Percentiles rank a stretch among this genome's conserved stretches.
Evolutionary conservation across 1,140 invertebrate species (phyloP).

Genomic region (Tetragonula clypearis): DNA sequence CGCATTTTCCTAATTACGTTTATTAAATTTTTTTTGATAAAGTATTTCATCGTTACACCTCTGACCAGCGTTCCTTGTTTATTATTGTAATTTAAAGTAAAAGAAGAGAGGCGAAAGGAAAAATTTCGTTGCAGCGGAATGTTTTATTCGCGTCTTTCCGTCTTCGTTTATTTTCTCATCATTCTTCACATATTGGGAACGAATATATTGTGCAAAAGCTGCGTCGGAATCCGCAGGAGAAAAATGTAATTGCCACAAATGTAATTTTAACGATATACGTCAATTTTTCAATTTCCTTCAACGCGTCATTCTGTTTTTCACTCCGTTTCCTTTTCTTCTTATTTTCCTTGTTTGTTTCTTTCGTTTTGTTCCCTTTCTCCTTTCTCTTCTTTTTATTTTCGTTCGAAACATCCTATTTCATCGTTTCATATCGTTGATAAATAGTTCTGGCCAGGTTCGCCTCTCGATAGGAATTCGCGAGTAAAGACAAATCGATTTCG

Average conservation of each 20-base stretch:
- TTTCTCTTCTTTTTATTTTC: neutral
- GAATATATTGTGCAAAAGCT: neutral
- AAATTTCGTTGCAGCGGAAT: neutral
- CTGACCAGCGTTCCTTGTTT: no score
- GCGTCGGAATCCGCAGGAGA: neutral
- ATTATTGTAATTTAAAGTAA: no score
- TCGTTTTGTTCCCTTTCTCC: neutral
- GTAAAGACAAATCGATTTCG: slow-evolving; percentile 66
- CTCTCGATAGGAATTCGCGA: slow-evolving; percentile 53
- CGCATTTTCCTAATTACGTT: no score
- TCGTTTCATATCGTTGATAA: slow-evolving; percentile 61
- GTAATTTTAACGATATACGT: slow-evolving; percentile 37
- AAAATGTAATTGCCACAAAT: slow-evolving; percentile 36
- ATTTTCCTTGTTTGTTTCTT: neutral
- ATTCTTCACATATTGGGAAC: no score
- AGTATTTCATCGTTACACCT: no score
- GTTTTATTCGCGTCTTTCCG: neutral
- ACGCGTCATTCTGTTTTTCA: slow-evolving; percentile 4
- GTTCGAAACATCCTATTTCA: slow-evolving; percentile 14
- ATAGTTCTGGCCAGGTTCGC: slow-evolving; percentile 59
- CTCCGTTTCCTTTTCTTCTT: no score
- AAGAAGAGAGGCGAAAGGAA: neutral
- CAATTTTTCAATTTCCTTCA: slow-evolving; percentile 55
- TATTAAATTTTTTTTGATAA: no score
- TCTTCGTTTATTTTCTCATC: neutral